A percentile compares a stretch with the other conserved stretches of the same genome.
These are phyloP conservation scores for Kryptopterus vitreolus DNA, from an alignment of 2,797 vertebrate genomes.

Conservation along the genomic window DNA sequence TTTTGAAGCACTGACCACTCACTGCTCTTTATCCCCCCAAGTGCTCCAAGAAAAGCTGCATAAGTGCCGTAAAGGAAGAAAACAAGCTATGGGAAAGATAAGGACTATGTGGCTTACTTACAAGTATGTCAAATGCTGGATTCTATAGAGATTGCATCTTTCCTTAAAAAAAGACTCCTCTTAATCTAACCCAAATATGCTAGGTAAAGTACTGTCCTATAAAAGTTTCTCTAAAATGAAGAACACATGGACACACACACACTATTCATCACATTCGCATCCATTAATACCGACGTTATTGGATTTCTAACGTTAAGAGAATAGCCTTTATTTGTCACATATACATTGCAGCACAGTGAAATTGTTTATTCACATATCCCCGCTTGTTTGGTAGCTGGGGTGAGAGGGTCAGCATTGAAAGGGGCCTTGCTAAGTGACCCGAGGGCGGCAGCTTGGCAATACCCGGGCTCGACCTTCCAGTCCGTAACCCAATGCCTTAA, in stretches of 20 bases:
- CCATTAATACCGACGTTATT: background rate
- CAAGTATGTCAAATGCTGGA: constrained; percentile 47
- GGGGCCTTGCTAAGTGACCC: no score
- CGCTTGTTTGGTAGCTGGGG: no score
- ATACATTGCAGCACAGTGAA: no score
- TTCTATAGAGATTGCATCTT: constrained; percentile 66
- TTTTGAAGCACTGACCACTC: constrained; percentile 36
- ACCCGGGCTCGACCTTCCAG: no score
- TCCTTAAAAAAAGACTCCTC: constrained; percentile 56
- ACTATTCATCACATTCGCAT: background rate
- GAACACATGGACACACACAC: background rate
- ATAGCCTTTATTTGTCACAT: no score
- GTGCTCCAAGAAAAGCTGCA: constrained; percentile 8
- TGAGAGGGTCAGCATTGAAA: no score
- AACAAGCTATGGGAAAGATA: constrained; percentile 12
- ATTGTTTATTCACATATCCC: no score
- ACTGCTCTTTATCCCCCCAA: constrained; percentile 3
- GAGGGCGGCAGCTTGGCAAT: no score
- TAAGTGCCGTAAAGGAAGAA: constrained; percentile 11
- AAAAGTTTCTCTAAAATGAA: constrained; percentile 43
- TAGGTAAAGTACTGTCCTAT: constrained; percentile 45
- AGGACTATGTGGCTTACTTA: constrained; percentile 41
- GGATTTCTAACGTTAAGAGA: background rate
- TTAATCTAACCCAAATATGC: constrained; percentile 49
- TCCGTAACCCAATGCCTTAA: no score